phyloP scores from a whole-genome alignment of 2,797 vertebrate species.

The Anolis apletophallus region DNA sequence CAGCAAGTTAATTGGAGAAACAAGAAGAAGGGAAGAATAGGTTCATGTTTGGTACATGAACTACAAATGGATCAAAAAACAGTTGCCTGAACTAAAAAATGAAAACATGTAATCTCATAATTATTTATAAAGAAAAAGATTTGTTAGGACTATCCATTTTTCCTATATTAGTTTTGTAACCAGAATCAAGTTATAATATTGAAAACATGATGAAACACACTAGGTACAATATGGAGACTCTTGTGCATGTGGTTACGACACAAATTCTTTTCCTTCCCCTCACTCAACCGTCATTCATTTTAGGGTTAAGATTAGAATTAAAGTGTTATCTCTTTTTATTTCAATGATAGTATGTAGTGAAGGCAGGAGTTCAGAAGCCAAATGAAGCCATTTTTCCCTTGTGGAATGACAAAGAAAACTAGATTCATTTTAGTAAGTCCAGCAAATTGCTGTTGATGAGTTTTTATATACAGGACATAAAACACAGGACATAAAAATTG shows the following conservation, averaged over 20 bases:
- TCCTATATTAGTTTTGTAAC: neutral
- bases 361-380: neutral
- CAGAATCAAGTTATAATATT: neutral
- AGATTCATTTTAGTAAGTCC: neutral
- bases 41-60: neutral
- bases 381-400: too few relatives aligned
- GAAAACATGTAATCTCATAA: neutral
- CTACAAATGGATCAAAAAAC: neutral
- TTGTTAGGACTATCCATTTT: neutral
- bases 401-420: neutral
- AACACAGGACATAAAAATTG: neutral
- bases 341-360: neutral
- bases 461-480: too few relatives aligned
- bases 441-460: neutral
- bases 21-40: constrained; percentile 13
- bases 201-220: neutral
- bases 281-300: neutral
- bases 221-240: neutral
- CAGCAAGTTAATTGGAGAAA: constrained; percentile 40
- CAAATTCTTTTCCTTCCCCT: neutral
- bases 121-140: neutral
- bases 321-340: neutral
- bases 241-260: neutral
- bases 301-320: too few relatives aligned
- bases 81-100: neutral